Evolutionary conservation across 2,888 invertebrate genomes (phyloP).

Genomic region (Ametastegia equiseti): DNA sequence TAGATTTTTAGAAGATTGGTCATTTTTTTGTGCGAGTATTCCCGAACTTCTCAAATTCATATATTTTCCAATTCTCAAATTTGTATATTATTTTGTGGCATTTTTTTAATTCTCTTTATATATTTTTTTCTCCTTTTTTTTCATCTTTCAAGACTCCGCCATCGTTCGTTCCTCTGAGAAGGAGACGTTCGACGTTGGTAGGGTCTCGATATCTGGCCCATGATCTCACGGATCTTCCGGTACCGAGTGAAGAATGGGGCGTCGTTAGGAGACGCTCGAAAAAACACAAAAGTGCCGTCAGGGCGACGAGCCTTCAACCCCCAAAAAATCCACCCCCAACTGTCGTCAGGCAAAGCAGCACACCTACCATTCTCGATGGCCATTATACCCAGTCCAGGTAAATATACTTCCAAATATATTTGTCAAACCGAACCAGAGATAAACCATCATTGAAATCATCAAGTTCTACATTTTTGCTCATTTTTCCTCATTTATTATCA

Average conservation of each 20-base stretch:
- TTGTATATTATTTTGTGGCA: too few species aligned
- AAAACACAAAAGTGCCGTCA: conserved; percentile 63
- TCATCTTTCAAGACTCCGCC: too few species aligned
- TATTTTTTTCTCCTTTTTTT: too few species aligned
- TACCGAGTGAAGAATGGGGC: conserved; percentile 80
- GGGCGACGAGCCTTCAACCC: conserved; percentile 72
- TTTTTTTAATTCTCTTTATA: too few species aligned
- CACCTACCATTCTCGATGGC: conserved; percentile 74
- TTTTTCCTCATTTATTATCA: too few species aligned
- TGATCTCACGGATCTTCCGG: conserved; percentile 81
- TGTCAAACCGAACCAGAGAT: too few species aligned
- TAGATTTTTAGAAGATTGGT: background rate
- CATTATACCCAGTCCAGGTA: conserved; percentile 58
- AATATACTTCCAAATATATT: too few species aligned
- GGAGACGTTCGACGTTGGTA: conserved; percentile 76
- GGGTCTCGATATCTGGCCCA: conserved; percentile 81
- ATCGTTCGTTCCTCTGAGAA: conserved; percentile 75
- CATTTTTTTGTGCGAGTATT: background rate
- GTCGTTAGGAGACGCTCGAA: conserved; percentile 68
- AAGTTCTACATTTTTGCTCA: too few species aligned
- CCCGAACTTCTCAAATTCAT: background rate
- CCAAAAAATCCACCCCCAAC: conserved; percentile 70
- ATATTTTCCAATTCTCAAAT: background rate
- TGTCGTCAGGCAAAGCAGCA: conserved; percentile 77
- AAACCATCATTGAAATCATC: too few species aligned